phyloP scores from a whole-genome alignment of 1,140 invertebrate species.

The Galleria mellonella region DNA sequence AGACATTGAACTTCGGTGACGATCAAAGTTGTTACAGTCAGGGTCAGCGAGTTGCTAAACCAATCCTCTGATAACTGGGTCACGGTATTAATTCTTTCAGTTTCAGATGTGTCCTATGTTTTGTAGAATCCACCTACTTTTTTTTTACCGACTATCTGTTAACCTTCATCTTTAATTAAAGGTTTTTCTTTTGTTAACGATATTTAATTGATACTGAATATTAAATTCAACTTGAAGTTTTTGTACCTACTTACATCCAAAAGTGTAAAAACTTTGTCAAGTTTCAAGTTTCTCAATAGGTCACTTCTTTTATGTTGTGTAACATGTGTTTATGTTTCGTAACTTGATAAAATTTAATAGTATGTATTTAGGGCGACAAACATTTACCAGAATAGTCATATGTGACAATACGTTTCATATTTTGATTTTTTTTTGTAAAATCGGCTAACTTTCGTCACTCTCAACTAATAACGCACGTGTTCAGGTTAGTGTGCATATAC shows the following conservation, averaged over 20 bases:
- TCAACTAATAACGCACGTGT: slow-evolving; percentile 5
- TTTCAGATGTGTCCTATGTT: slow-evolving; percentile 11
- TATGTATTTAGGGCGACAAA: neutral
- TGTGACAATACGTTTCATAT: too few species aligned
- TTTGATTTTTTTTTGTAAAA: too few species aligned
- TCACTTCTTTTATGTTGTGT: too few species aligned
- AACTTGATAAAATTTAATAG: too few species aligned
- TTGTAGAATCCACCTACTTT: neutral
- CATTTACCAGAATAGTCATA: slow-evolving; percentile 7
- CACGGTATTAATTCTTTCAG: slow-evolving; percentile 26
- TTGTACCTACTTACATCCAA: too few species aligned
- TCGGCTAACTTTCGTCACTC: too few species aligned
- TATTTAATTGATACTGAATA: too few species aligned
- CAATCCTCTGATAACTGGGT: slow-evolving; percentile 20
- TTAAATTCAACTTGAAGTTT: too few species aligned
- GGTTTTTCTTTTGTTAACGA: too few species aligned
- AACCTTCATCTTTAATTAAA: too few species aligned
- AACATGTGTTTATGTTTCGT: too few species aligned
- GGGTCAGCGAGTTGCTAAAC: slow-evolving; percentile 31
- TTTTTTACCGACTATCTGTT: neutral
- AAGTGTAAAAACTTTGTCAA: slow-evolving; percentile 2
- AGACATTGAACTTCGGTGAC: slow-evolving; percentile 40
- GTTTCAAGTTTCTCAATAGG: neutral
- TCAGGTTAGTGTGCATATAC: slow-evolving; percentile 12
- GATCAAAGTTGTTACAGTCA: slow-evolving; percentile 20